Conservation (phyloP, 37 sponge, comb jelly and placozoan species). For the Hexactinellida sp. region DNA sequence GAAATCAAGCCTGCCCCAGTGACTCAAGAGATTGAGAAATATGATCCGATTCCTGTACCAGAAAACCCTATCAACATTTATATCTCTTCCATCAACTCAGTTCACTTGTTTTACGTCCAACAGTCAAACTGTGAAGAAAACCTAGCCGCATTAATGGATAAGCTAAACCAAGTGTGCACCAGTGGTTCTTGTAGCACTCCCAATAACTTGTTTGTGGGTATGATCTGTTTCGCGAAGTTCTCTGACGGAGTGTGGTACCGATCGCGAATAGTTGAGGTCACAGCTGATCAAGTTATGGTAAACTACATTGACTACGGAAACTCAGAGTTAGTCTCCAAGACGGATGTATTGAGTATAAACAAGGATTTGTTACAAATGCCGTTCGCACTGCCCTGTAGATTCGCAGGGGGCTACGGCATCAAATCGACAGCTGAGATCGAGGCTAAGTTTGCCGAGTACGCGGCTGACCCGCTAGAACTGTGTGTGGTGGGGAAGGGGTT, state of each 20-base stretch:
- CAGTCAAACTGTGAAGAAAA: background rate
- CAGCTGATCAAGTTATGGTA: background rate
- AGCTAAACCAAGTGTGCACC: background rate
- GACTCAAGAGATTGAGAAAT: background rate
- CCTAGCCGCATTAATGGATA: background rate
- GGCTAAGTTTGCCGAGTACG: background rate
- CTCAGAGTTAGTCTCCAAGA: background rate
- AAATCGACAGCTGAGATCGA: background rate
- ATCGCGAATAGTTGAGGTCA: background rate
- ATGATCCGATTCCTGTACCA: background rate
- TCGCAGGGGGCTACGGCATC: background rate
- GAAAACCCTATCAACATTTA: background rate
- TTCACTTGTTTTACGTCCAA: slow-evolving; percentile 15
- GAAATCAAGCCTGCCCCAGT: background rate
- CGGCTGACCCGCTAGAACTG: background rate
- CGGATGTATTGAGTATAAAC: slow-evolving; percentile 9
- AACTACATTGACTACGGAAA: slow-evolving; percentile 11
- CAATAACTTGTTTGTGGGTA: background rate
- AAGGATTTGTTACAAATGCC: background rate
- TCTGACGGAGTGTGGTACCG: background rate
- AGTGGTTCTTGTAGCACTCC: background rate
- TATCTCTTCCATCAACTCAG: slow-evolving; percentile 10
- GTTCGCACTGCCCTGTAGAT: background rate
- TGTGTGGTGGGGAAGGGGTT: background rate
- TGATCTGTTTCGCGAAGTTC: background rate